Percentiles rank a stretch among this genome's conserved stretches.
phyloP scores from a whole-genome alignment of 2,113 vertebrate species.

The Sinosuthora webbiana region DNA sequence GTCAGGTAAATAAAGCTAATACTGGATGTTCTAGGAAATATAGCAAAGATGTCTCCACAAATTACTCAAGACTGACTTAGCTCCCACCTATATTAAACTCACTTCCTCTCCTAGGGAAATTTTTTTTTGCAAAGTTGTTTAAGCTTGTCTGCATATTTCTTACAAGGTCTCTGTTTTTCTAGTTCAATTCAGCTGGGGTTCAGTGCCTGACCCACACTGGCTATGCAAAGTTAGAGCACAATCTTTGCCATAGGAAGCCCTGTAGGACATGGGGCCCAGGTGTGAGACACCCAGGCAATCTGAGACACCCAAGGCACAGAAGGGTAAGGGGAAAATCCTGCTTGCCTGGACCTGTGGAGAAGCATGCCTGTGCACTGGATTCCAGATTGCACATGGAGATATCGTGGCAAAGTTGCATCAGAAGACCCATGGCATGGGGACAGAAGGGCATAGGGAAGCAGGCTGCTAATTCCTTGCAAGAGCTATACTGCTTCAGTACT shows the following conservation, averaged over 20 bases:
- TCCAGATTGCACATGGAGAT: not conserved
- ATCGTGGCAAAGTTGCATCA: not conserved
- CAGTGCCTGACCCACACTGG: not conserved
- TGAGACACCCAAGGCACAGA: not conserved
- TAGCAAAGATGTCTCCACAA: not conserved
- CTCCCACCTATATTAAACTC: not conserved
- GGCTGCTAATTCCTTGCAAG: not conserved
- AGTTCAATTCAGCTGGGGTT: not conserved
- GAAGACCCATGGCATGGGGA: not conserved
- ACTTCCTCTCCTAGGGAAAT: not conserved
- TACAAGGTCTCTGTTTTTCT: not conserved
- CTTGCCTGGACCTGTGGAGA: not conserved
- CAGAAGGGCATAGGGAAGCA: not conserved
- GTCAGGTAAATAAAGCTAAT: not conserved
- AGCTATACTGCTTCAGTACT: not conserved
- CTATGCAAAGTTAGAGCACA: rapidly evolving
- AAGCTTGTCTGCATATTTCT: not conserved
- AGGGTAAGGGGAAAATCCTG: not conserved
- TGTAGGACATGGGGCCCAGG: too few species aligned
- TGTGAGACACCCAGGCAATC: not conserved
- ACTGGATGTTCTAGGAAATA: not conserved
- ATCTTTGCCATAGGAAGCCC: rapidly evolving
- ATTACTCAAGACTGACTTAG: not conserved
- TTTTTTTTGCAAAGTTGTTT: not conserved
- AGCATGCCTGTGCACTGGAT: not conserved